Base-by-base conservation (phyloP, 2,797 vertebrate genomes). In the Necrosyrtes monachus region DNA sequence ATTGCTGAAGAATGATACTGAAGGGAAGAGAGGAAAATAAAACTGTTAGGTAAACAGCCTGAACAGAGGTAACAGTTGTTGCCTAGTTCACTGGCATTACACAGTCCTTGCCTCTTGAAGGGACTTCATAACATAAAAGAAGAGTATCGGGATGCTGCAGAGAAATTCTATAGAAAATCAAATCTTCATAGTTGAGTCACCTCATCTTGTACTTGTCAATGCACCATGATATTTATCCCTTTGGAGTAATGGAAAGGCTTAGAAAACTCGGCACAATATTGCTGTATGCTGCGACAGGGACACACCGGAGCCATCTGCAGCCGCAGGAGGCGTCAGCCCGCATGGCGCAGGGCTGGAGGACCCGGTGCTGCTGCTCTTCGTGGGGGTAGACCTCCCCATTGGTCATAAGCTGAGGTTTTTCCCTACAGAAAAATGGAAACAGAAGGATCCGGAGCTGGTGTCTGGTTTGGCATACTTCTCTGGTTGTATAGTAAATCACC, bases 301-400 rank as follows among this genome's bases (percentile, higher is more conserved):
- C 7, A 8, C 11, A 3, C 18, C 24, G 39, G 27, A 84, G 27
- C 46, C 27, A 24, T 3, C 33, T 45, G 51, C 62, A 86, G 59
- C 43, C 0, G 3, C 1, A 2, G 39, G 27, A 72, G 53, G 46
- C 18, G 8, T 37, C 63, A 50, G 37, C 13, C 8, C 0, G 0
- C 9, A 0, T 0, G 5, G 19, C 3, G 7, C 4, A 7, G 54
- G 63, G 56, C 54, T 45, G 68, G 30, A 68, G 72, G 31, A 67
- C 11, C 13, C 0, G 2, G 3, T 4, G 5, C 23, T 60, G 45
- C 59, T 80, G 77, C 63, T 31, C 9, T 53, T 60, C 22, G 0
- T 8, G 18, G 16, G 2, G 27, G 7, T 23, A 41, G 23, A 37
- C 28, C 33, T 37, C n/a, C 31, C 27, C 12, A 5, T 17, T 22